Percentiles rank a stretch among this genome's conserved stretches.
Conservation (phyloP, 1,140 invertebrate species). For the Aphis craccivora region DNA sequence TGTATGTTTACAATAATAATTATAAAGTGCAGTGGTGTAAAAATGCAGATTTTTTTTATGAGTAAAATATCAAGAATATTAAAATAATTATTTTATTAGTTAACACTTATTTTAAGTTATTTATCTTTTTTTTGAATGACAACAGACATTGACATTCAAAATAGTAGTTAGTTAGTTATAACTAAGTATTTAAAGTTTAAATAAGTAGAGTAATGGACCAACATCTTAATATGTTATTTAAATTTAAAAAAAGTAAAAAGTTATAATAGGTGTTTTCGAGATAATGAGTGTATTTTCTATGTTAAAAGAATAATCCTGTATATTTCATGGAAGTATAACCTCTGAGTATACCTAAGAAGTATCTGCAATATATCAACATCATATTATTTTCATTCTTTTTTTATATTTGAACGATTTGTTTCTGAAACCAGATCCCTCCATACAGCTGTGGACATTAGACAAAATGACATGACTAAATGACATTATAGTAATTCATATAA, state of each 20-base stretch:
- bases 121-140: background rate
- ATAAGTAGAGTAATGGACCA: background rate
- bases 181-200: background rate
- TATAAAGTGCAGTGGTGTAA: too few relatives aligned
- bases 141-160: too few relatives aligned
- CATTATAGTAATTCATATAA: too few relatives aligned
- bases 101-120: background rate
- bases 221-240: background rate
- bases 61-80: background rate
- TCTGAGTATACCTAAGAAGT: too few relatives aligned
- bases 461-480: background rate
- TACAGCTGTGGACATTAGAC: background rate
- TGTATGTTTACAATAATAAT: background rate
- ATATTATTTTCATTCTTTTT: background rate
- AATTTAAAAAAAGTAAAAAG: too few relatives aligned
- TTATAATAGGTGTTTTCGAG: background rate
- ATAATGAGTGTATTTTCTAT: background rate
- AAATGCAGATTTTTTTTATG: background rate
- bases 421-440: constrained; percentile 6
- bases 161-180: background rate
- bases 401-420: background rate
- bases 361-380: background rate
- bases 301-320: background rate
- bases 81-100: background rate
- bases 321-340: background rate